A percentile compares a stretch with the other conserved stretches of the same genome.
phyloP scores from a whole-genome alignment of 2,797 vertebrate species.

The Dendrocincla fuliginosa region DNA sequence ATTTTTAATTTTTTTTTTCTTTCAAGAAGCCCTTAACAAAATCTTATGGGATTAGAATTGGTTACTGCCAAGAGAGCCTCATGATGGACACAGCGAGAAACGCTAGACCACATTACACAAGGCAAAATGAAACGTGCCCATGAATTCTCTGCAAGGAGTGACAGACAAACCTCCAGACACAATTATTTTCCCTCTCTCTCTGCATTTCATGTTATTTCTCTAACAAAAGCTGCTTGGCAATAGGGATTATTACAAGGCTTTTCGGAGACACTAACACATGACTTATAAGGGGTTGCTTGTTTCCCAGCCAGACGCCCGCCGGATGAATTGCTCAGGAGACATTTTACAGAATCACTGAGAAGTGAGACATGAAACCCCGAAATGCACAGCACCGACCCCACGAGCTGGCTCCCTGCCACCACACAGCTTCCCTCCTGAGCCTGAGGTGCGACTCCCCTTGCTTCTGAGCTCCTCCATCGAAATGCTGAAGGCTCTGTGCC shows the following conservation, averaged over 20 bases:
- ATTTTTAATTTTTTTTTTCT: background rate
- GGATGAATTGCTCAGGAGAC: background rate
- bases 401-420: background rate
- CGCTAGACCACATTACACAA: background rate
- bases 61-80: conserved; percentile 16
- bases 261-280: background rate
- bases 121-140: background rate
- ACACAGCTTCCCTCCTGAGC: background rate
- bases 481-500: background rate
- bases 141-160: background rate
- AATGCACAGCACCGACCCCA: background rate
- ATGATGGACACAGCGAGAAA: conserved; percentile 4
- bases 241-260: conserved; percentile 45
- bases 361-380: background rate
- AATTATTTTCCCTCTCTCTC: conserved; percentile 5
- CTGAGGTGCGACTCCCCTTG: background rate
- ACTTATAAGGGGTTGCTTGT: background rate
- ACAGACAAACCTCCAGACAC: background rate
- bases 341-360: accelerated
- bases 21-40: conserved; percentile 26
- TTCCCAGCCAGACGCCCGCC: background rate
- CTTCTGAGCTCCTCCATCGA: background rate
- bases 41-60: background rate
- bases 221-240: conserved; percentile 17
- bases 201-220: conserved; percentile 2